phyloP scores from a whole-genome alignment of 2,797 vertebrate genomes.

The Rhabdophis nuchalis region DNA sequence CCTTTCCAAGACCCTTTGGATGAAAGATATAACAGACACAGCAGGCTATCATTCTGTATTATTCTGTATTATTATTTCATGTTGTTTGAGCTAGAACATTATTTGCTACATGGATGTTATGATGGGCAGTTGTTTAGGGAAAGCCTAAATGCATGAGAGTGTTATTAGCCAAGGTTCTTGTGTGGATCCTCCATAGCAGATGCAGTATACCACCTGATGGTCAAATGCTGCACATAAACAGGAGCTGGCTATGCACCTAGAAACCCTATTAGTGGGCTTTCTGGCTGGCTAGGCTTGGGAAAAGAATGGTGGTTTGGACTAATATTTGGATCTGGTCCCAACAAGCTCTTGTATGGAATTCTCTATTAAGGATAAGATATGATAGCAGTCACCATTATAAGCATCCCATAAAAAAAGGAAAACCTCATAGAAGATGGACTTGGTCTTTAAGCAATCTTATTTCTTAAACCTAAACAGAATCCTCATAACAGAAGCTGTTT shows the following conservation, averaged over 20 bases:
- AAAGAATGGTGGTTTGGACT: neutral
- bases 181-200: neutral
- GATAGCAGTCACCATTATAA: neutral
- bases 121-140: neutral
- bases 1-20: neutral
- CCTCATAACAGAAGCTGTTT: neutral
- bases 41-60: neutral
- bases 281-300: neutral
- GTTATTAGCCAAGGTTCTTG: neutral
- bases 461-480: neutral
- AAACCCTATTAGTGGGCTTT: neutral
- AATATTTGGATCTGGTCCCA: neutral
- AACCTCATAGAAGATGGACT: neutral
- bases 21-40: neutral
- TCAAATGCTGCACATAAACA: neutral
- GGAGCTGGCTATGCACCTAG: neutral
- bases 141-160: neutral
- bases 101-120: neutral
- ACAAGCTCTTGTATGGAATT: neutral
- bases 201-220: neutral
- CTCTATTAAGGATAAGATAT: neutral
- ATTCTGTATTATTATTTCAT: neutral
- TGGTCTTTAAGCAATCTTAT: neutral
- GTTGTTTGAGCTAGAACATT: neutral
- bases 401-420: neutral